phyloP scores from a whole-genome alignment of 2,113 vertebrate species.

The Nibea albiflora region DNA sequence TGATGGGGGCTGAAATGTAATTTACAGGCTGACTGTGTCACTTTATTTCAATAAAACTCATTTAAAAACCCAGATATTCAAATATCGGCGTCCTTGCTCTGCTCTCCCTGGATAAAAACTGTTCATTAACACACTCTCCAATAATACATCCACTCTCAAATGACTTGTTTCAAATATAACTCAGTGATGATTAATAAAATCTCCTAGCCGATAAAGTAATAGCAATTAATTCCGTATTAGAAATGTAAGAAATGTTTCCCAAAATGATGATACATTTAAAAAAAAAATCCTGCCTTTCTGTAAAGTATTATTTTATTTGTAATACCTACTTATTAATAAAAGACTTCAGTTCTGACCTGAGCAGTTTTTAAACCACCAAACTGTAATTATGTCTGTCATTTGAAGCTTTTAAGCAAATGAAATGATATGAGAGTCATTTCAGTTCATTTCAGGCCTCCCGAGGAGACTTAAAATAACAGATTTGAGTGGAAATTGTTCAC shows the following conservation, averaged over 20 bases:
- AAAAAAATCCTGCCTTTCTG: not conserved
- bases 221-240: not conserved
- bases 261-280: not conserved
- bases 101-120: not conserved
- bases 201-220: not conserved
- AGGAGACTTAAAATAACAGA: not conserved
- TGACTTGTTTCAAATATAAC: not conserved
- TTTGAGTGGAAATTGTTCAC: not conserved
- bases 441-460: not conserved
- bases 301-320: not conserved
- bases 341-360: not conserved
- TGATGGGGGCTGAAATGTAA: not conserved
- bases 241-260: not conserved
- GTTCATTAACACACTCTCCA: not conserved
- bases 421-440: not conserved
- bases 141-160: not conserved
- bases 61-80: not conserved
- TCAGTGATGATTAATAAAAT: not conserved
- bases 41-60: not conserved
- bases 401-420: constrained; percentile 1
- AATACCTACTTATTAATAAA: not conserved
- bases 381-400: not conserved
- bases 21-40: not conserved
- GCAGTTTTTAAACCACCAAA: not conserved
- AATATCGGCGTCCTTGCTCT: not conserved